Evolutionary conservation across 1,140 invertebrate species (phyloP), one percentile per base, ranked within the genome.

Genomic region (Drosophila lowei): DNA sequence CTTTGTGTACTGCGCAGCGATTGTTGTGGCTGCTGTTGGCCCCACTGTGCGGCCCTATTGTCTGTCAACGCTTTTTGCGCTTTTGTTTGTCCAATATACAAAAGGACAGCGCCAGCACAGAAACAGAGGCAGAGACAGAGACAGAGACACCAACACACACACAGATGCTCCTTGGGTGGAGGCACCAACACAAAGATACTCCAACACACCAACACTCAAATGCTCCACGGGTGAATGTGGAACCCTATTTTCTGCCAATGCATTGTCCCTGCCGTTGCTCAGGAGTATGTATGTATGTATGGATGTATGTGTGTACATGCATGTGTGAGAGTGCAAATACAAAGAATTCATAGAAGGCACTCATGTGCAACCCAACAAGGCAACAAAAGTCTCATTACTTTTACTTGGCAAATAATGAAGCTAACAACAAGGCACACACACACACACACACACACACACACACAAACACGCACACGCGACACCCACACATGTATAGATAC

Each of bases 311-410:
- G 43, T 50, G 18, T 46, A 48, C 44, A 43, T 25, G 56, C 28
- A 46, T 52, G 56, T 42, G 54, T 38, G 55, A 46, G 55, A 50
- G 75, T 64, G 68, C 61, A 77, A 84, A 77, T 71, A 77, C 54
- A 86, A 77, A 72, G 77, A 62, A 72, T 49, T 72, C 81, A 76
- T 76, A 72, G 68, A 74, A 85, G 81, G 77, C 83, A 86, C 73
- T 88, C 81, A 86, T 86, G 81, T 86, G 81, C 77, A 81, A 86
- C 81, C 72, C 83, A 86, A 86, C 81, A 86, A 86, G 77, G 77
- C 81, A 85, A 85, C 81, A 86, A 86, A 86, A 86, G 81, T 86
- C 81, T 86, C 81, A 86, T 86, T 86, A 86, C 81, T 86, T 86
- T 86, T 86, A 86, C 83, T 86, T 88, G 81, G 81, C 81, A 85